Evolutionary conservation across 30 jellyfish, hydroid and myxozoan genomes (phyloP).

Genomic region (Morbakka virulenta): DNA sequence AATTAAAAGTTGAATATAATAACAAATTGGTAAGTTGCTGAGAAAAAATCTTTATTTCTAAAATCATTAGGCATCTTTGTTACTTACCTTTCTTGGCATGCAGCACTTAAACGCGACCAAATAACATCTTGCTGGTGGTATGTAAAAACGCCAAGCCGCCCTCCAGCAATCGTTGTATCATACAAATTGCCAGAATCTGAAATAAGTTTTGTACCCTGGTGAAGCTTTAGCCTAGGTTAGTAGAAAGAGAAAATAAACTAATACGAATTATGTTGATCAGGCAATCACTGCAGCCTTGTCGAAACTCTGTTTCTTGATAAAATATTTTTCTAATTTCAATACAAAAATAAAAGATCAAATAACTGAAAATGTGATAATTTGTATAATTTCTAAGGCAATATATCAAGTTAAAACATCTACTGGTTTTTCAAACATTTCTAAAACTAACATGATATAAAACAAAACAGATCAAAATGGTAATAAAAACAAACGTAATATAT

Average conservation of each 20-base stretch:
- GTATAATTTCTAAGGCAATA: no score
- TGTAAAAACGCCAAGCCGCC: slow-evolving; percentile 86
- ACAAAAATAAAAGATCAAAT: not conserved
- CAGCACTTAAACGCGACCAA: slow-evolving; percentile 71
- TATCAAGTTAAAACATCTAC: no score
- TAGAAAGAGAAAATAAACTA: not conserved
- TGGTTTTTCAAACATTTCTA: no score
- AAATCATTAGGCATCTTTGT: no score
- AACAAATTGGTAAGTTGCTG: no score
- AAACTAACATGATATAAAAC: no score
- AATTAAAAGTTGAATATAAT: no score
- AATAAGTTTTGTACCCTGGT: slow-evolving; percentile 49
- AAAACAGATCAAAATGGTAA: no score
- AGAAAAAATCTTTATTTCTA: no score
- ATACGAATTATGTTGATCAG: not conserved
- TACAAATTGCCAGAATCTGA: slow-evolving; percentile 84
- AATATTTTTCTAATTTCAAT: not conserved
- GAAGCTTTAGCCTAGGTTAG: slow-evolving; percentile 32
- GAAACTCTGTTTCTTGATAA: not conserved
- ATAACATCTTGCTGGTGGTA: slow-evolving; percentile 79
- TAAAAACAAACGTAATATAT: no score
- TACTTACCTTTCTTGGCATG: slow-evolving; percentile 66
- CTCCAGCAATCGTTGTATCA: slow-evolving; percentile 75
- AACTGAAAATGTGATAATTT: no score
- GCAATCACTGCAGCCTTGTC: not conserved